Conservation (phyloP, 1,140 invertebrate genomes). For the Archegozetes longisetosus region DNA sequence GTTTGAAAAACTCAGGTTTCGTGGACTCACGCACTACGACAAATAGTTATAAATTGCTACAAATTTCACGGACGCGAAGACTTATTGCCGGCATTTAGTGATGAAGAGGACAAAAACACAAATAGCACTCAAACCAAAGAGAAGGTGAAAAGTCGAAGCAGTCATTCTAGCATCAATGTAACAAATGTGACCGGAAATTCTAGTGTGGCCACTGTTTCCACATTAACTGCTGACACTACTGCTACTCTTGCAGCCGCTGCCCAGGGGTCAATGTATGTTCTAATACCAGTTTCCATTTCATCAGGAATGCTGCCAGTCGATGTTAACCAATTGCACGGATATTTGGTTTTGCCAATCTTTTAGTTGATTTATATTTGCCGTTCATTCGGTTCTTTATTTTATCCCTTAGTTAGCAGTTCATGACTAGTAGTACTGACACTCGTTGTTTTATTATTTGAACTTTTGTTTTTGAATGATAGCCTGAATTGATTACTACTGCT, state of each 20-base stretch:
- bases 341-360: neutral
- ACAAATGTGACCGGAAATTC: conserved; percentile 3
- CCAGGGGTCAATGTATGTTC: conserved; percentile 16
- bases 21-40: conserved; percentile 91
- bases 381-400: neutral
- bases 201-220: conserved; percentile 7
- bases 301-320: no score
- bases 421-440: no score
- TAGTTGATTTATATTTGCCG: neutral
- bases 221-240: conserved; percentile 11
- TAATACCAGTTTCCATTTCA: neutral
- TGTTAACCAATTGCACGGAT: neutral
- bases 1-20: conserved; percentile 62
- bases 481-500: no score
- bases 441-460: no score
- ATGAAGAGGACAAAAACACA: conserved; percentile 60
- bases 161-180: conserved; percentile 10
- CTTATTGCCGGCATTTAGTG: conserved; percentile 77
- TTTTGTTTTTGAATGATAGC: no score
- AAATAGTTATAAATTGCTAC: conserved; percentile 96
- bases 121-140: conserved; percentile 17
- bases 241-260: conserved; percentile 14
- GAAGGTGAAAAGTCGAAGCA: conserved; percentile 19
- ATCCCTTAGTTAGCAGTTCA: no score
- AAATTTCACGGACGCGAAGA: conserved; percentile 94